Percentiles rank a stretch among this genome's conserved stretches.
phyloP scores from a whole-genome alignment of 2,113 vertebrate species.

The Rhinolophus ferrumequinum region DNA sequence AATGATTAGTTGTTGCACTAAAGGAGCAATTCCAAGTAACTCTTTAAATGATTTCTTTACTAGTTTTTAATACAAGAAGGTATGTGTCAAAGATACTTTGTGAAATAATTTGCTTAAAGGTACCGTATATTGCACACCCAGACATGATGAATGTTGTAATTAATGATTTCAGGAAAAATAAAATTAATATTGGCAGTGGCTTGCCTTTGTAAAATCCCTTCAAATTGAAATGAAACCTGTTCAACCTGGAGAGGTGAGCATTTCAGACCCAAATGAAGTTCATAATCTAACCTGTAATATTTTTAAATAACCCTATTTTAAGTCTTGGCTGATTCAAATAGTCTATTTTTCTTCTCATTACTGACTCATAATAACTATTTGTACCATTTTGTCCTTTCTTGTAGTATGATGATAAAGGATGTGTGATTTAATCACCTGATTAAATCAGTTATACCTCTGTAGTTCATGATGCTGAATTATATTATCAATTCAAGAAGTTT shows the following conservation, averaged over 20 bases:
- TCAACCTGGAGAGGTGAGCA: constrained; percentile 18
- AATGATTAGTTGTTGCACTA: not conserved
- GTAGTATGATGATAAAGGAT: constrained; percentile 41
- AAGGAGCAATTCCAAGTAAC: constrained; percentile 36
- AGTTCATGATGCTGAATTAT: constrained; percentile 1
- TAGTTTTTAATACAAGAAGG: constrained; percentile 40
- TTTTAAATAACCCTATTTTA: constrained; percentile 34
- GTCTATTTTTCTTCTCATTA: not conserved
- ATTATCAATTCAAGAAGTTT: constrained; percentile 59
- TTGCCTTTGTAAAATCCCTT: constrained; percentile 43
- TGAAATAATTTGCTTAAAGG: constrained; percentile 47
- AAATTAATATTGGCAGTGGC: not conserved
- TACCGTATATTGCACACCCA: constrained; percentile 14
- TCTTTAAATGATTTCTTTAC: constrained; percentile 37
- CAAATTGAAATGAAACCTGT: constrained; percentile 24
- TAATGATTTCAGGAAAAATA: not conserved
- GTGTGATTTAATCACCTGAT: not conserved
- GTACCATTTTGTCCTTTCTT: constrained; percentile 48
- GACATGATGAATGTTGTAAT: constrained; percentile 13
- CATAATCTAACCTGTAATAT: not conserved
- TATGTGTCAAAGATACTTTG: constrained; percentile 27
- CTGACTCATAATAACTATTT: constrained; percentile 13
- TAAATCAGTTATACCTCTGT: constrained; percentile 45
- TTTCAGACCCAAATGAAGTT: constrained; percentile 43
- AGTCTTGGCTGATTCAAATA: constrained; percentile 33